These are phyloP conservation scores for Mionectes olivaceus DNA, from an alignment of 2,797 vertebrate species.

Conservation along the genomic window DNA sequence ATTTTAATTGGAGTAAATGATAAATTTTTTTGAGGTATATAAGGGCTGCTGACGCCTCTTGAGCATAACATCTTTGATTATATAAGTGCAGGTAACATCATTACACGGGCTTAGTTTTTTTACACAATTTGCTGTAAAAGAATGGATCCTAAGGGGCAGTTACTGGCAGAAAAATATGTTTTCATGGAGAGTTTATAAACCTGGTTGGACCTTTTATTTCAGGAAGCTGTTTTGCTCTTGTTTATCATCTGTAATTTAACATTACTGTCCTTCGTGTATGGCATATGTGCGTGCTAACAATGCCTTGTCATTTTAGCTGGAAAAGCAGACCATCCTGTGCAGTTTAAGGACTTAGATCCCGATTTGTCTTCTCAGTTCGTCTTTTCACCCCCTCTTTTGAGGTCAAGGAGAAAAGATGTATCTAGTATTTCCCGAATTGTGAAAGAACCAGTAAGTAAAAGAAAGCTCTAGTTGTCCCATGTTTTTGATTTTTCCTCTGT, in stretches of 20 bases:
- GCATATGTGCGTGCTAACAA: not conserved
- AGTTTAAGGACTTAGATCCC: conserved; percentile 72
- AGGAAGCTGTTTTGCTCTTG: not conserved
- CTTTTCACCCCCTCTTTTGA: conserved; percentile 82
- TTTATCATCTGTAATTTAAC: not conserved
- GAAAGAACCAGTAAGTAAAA: conserved; percentile 70
- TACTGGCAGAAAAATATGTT: not conserved
- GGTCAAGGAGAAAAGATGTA: conserved; percentile 77
- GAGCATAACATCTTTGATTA: not conserved
- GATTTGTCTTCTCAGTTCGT: conserved; percentile 76
- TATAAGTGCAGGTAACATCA: not conserved
- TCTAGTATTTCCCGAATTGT: conserved; percentile 44
- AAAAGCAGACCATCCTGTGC: conserved; percentile 67
- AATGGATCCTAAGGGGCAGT: not conserved
- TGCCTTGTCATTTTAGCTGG: conserved; percentile 74
- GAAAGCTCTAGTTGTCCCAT: not conserved
- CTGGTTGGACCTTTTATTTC: not conserved
- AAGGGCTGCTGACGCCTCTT: not conserved
- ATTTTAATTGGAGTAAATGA: not conserved
- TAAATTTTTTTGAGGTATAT: not conserved
- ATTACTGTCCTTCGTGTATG: not conserved
- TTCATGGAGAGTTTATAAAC: not conserved
- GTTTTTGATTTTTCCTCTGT: not conserved
- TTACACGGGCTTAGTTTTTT: not conserved
- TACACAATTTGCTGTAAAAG: not conserved